phyloP scores from a whole-genome alignment of 2,888 invertebrate species.

The Caenorhabditis afra region DNA sequence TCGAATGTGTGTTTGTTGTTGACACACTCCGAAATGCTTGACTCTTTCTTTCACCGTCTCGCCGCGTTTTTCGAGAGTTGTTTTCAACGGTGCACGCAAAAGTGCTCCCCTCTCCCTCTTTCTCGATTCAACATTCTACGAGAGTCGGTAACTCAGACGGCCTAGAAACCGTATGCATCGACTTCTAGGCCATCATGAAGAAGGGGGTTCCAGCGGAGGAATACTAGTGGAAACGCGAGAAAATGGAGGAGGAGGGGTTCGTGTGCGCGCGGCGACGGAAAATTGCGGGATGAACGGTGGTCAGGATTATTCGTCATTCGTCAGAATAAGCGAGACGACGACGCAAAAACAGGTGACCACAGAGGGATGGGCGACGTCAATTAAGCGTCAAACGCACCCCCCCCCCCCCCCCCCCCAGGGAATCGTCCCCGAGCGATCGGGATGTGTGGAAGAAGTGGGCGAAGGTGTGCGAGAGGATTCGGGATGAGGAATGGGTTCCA shows the following conservation, averaged over 20 bases:
- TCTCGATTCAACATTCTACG: too few relatives aligned
- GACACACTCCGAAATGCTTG: constrained; percentile 8
- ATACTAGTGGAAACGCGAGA: too few relatives aligned
- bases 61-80: constrained; percentile 15
- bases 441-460: constrained; percentile 6
- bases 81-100: constrained; percentile 5
- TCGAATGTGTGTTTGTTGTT: constrained; percentile 4
- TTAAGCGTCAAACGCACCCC: constrained; percentile 1
- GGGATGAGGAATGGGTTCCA: constrained; percentile 18
- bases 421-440: neutral
- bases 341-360: constrained; percentile 1
- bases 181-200: too few relatives aligned
- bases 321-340: constrained; percentile 1
- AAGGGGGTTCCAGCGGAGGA: too few relatives aligned
- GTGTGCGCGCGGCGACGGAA: neutral
- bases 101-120: neutral
- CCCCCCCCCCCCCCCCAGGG: too few relatives aligned
- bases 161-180: too few relatives aligned
- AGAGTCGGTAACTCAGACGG: too few relatives aligned
- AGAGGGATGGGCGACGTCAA: constrained; percentile 4
- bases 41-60: too few relatives aligned
- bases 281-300: constrained; percentile 13
- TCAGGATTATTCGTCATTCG: constrained; percentile 28
- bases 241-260: too few relatives aligned
- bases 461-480: too few relatives aligned